A percentile compares a stretch with the other conserved stretches of the same genome.
These are phyloP conservation scores for Drosophila azteca DNA, from an alignment of 1,140 invertebrate species.

Conservation along the genomic window DNA sequence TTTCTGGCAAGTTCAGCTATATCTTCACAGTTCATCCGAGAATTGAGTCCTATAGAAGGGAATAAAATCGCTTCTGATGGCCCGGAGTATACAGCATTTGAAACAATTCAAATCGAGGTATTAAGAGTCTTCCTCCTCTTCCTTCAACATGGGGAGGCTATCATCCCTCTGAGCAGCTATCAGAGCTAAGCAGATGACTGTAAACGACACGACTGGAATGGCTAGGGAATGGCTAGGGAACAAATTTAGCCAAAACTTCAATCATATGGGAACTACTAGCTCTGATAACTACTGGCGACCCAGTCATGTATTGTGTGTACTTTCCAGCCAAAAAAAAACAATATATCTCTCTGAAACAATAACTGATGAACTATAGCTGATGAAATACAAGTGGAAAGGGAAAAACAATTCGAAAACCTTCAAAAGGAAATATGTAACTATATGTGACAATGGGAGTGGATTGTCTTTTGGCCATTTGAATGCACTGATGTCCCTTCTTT, in stretches of 20 bases:
- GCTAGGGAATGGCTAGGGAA: too few species aligned
- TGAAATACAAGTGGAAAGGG: not conserved
- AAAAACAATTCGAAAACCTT: too few species aligned
- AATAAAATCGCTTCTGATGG: not conserved
- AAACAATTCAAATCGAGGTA: too few species aligned
- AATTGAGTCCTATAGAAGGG: slow-evolving; percentile 3
- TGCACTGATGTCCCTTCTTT: too few species aligned
- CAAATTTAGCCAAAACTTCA: not conserved
- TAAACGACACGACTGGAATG: too few species aligned
- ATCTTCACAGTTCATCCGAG: slow-evolving; percentile 31
- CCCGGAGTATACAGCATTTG: too few species aligned
- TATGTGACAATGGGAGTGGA: too few species aligned
- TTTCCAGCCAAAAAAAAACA: not conserved
- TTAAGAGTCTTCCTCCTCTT: slow-evolving; percentile 10
- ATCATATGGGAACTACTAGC: too few species aligned
- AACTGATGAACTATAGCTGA: not conserved
- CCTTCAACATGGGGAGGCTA: slow-evolving; percentile 11
- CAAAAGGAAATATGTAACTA: too few species aligned
- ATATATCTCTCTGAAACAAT: not conserved
- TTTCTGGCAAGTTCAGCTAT: slow-evolving; percentile 24
- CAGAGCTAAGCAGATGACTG: slow-evolving; percentile 34
- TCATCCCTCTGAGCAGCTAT: slow-evolving; percentile 34
- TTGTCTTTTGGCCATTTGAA: too few species aligned
- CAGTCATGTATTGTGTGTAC: not conserved
- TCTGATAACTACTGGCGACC: slow-evolving; percentile 9